Evolutionary conservation across 2,888 invertebrate genomes (phyloP).

Genomic region (Achlya flavicornis): DNA sequence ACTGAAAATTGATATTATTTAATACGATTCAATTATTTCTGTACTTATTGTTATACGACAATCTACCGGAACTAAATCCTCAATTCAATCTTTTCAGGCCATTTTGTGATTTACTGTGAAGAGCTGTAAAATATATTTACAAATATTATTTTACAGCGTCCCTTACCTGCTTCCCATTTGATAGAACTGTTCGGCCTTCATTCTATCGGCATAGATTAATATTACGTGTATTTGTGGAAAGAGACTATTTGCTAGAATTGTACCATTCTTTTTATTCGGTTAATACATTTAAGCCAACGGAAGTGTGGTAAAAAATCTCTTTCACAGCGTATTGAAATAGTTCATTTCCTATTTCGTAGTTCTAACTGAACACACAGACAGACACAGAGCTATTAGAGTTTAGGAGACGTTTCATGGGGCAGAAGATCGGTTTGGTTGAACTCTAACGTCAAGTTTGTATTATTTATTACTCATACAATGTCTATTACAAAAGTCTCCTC

Average conservation of each 20-base stretch:
- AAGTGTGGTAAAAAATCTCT: background rate
- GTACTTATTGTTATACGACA: background rate
- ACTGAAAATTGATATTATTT: background rate
- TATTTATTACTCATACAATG: too few species aligned
- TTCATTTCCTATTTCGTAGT: background rate
- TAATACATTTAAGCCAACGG: background rate
- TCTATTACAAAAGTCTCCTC: too few species aligned
- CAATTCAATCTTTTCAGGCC: background rate
- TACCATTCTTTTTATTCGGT: background rate
- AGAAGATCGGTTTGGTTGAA: too few species aligned
- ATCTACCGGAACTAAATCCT: conserved; percentile 5
- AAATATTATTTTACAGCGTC: background rate
- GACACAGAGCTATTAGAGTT: background rate
- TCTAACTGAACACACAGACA: too few species aligned
- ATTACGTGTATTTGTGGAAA: background rate
- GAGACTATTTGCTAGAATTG: background rate
- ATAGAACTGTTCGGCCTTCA: background rate
- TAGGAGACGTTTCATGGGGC: too few species aligned
- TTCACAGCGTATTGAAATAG: background rate
- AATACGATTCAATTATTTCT: background rate
- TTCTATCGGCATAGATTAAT: background rate
- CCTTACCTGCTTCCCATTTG: background rate
- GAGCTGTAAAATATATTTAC: too few species aligned
- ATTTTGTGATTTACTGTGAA: background rate
- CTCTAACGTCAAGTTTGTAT: too few species aligned